Conservation (phyloP, 2,888 invertebrate species). For the Nephrotoma appendiculata region DNA sequence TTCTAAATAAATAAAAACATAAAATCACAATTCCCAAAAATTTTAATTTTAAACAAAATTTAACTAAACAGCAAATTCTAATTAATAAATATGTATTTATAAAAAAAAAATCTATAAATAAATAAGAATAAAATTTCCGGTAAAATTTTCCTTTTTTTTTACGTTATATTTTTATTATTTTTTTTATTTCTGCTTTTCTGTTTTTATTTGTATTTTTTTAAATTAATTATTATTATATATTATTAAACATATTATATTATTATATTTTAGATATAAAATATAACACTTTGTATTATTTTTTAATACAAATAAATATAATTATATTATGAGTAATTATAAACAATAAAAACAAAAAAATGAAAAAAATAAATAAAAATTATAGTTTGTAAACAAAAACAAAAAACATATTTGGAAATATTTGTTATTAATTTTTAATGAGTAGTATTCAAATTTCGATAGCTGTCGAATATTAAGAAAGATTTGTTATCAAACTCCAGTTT, state of each 20-base stretch:
- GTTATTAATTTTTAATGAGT: neutral
- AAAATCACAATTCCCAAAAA: neutral
- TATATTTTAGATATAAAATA: neutral
- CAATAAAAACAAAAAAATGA: neutral
- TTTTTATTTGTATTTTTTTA: neutral
- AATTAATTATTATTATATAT: neutral
- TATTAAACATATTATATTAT: neutral
- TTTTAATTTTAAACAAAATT: neutral
- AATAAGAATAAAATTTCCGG: neutral
- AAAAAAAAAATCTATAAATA: too few relatives aligned
- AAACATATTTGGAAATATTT: neutral
- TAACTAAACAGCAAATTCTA: neutral
- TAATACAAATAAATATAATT: neutral
- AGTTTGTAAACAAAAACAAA: neutral
- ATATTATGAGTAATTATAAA: neutral
- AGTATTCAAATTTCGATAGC: too few relatives aligned
- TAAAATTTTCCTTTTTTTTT: neutral
- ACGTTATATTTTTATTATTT: neutral
- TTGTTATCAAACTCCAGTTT: too few relatives aligned
- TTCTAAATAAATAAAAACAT: neutral
- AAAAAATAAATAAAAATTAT: neutral
- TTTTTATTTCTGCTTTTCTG: neutral
- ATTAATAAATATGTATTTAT: neutral
- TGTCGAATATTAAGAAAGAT: too few relatives aligned
- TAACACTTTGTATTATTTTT: neutral